Percentiles rank a stretch among this genome's conserved stretches.
phyloP scores from a whole-genome alignment of 2,797 vertebrate genomes.

The Mustela erminea region DNA sequence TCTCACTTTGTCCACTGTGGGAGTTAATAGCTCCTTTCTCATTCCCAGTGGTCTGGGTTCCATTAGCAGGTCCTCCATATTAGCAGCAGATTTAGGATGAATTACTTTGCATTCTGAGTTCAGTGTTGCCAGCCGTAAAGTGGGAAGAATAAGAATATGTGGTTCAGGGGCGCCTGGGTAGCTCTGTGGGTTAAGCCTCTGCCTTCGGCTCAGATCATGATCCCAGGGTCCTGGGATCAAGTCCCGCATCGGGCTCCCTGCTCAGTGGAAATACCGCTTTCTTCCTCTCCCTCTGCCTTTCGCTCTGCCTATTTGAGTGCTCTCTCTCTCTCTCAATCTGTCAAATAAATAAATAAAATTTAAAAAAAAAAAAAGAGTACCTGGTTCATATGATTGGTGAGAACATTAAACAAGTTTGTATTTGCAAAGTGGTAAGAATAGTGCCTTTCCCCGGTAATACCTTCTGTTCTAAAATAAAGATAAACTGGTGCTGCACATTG shows the following conservation, averaged over 20 bases:
- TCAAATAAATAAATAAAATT: too few relatives aligned
- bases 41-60: background rate
- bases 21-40: slow-evolving; percentile 28
- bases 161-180: background rate
- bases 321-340: too few relatives aligned
- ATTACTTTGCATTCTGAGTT: slow-evolving; percentile 5
- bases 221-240: too few relatives aligned
- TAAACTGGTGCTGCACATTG: background rate
- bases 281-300: too few relatives aligned
- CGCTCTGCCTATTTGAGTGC: too few relatives aligned
- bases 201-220: too few relatives aligned
- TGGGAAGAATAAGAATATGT: background rate
- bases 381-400: background rate
- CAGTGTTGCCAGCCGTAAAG: background rate
- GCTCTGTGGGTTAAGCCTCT: too few relatives aligned
- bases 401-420: background rate
- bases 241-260: too few relatives aligned
- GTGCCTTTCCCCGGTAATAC: background rate
- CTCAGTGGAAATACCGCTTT: too few relatives aligned
- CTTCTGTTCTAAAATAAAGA: background rate
- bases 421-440: background rate
- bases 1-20: background rate
- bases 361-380: too few relatives aligned
- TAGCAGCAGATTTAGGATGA: background rate
- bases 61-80: background rate